Conservation (phyloP, 2,797 vertebrate genomes). For the Chromobotia macracanthus region DNA sequence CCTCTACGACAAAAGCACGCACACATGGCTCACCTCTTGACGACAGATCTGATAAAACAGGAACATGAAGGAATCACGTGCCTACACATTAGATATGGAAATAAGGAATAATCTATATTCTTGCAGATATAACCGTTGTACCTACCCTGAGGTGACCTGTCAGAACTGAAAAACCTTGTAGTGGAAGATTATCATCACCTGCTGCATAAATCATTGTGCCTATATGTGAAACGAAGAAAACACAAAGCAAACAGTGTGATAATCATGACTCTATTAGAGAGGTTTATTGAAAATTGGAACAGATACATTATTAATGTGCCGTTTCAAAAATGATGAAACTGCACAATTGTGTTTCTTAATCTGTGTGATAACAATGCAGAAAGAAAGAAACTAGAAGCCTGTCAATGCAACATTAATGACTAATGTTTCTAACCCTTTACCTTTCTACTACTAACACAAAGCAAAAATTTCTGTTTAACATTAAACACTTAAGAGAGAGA, state of each 20-base stretch:
- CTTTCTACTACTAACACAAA: not conserved
- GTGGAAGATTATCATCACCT: conserved; percentile 71
- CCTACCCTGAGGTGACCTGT: conserved; percentile 64
- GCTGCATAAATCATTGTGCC: conserved; percentile 64
- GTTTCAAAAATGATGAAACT: conserved; percentile 48
- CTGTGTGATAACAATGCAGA: conserved; percentile 30
- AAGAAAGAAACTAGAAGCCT: not conserved
- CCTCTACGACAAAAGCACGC: conserved; percentile 14
- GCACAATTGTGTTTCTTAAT: conserved; percentile 38
- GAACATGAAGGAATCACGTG: conserved; percentile 23
- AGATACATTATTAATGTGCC: conserved; percentile 58
- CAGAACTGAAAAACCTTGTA: conserved; percentile 64
- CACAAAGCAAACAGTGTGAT: not conserved
- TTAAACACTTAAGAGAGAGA: not conserved
- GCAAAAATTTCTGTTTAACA: not conserved
- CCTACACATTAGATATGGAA: conserved; percentile 16
- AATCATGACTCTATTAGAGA: conserved; percentile 15
- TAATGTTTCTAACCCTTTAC: not conserved
- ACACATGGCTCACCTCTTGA: conserved; percentile 6
- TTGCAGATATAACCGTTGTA: conserved; percentile 15
- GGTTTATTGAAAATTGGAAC: conserved; percentile 57
- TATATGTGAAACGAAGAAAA: not conserved
- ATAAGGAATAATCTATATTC: conserved; percentile 66
- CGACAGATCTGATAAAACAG: conserved; percentile 50
- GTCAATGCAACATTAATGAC: not conserved